Percentiles rank a stretch among this genome's conserved stretches.
These are phyloP conservation scores for Catajapyx aquilonaris DNA, from an alignment of 1,140 invertebrate genomes.

Conservation along the genomic window DNA sequence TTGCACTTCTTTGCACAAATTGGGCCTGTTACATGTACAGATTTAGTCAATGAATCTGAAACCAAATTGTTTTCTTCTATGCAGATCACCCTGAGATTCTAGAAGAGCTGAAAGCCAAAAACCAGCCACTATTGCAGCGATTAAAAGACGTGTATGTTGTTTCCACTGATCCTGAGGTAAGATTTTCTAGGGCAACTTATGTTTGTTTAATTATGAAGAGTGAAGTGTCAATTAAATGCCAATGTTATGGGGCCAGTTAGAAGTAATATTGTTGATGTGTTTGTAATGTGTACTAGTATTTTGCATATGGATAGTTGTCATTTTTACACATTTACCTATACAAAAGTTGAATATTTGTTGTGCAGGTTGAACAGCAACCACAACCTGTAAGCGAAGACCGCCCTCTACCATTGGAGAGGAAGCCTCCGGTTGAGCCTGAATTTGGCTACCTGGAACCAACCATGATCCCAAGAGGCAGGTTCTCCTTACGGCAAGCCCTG, in stretches of 20 bases:
- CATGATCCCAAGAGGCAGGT: constrained; percentile 18
- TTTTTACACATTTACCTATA: constrained; percentile 3
- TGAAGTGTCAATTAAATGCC: too few relatives aligned
- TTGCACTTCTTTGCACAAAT: too few relatives aligned
- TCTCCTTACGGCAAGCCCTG: constrained; percentile 19
- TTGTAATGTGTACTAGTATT: too few relatives aligned
- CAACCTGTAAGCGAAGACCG: constrained; percentile 2
- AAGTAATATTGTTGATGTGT: neutral
- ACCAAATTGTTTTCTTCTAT: constrained; percentile 13
- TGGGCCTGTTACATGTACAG: too few relatives aligned
- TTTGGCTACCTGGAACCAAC: constrained; percentile 18
- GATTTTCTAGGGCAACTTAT: too few relatives aligned
- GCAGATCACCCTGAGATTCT: constrained; percentile 34
- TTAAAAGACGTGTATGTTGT: constrained; percentile 45
- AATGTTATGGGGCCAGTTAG: too few relatives aligned
- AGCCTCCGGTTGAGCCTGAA: constrained; percentile 16
- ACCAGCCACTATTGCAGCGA: constrained; percentile 29
- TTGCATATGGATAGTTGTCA: neutral
- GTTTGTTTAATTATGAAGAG: too few relatives aligned
- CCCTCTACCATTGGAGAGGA: constrained; percentile 24
- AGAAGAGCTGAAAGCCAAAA: constrained; percentile 31
- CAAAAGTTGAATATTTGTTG: too few relatives aligned
- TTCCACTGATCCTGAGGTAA: constrained; percentile 26
- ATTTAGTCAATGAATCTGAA: too few relatives aligned
- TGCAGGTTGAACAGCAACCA: neutral